Evolutionary conservation across 2,888 invertebrate species (phyloP).

Genomic region (Tachina lurida): DNA sequence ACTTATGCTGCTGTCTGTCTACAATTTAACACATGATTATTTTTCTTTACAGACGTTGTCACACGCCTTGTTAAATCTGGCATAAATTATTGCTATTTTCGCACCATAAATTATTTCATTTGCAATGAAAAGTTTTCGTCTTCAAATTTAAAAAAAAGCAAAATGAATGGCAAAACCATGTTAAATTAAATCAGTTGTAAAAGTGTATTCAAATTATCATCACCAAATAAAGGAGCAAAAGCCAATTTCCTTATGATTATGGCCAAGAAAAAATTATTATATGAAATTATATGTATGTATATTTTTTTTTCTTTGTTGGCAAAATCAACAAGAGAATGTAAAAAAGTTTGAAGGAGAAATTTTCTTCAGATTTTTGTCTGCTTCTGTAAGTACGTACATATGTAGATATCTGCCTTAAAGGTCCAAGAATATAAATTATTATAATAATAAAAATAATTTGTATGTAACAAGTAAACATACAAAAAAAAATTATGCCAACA

Average conservation of each 20-base stretch:
- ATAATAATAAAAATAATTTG: constrained; percentile 7
- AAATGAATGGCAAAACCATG: constrained; percentile 17
- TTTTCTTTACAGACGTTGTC: constrained; percentile 10
- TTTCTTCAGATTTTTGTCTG: constrained; percentile 12
- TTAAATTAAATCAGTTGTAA: constrained; percentile 21
- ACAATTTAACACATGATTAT: constrained; percentile 2
- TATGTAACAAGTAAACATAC: not conserved
- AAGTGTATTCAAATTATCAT: constrained; percentile 32
- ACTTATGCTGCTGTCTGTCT: not conserved
- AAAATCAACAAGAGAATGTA: constrained; percentile 9
- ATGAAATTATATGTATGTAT: not conserved
- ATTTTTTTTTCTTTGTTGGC: not conserved
- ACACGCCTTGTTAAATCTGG: constrained; percentile 29
- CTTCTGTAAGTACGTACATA: not conserved
- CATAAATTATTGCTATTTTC: constrained; percentile 34
- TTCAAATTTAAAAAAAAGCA: constrained; percentile 12
- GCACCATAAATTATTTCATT: constrained; percentile 32
- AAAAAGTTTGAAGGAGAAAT: not conserved
- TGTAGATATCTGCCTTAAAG: not conserved
- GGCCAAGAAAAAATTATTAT: not conserved
- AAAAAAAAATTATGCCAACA: constrained; percentile 7
- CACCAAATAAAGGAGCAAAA: constrained; percentile 13
- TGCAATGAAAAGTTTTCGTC: not conserved
- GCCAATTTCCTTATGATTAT: constrained; percentile 8
- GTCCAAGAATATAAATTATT: constrained; percentile 26